These are phyloP conservation scores for Oceanodroma tethys DNA, from an alignment of 2,113 vertebrate genomes.

Conservation along the genomic window DNA sequence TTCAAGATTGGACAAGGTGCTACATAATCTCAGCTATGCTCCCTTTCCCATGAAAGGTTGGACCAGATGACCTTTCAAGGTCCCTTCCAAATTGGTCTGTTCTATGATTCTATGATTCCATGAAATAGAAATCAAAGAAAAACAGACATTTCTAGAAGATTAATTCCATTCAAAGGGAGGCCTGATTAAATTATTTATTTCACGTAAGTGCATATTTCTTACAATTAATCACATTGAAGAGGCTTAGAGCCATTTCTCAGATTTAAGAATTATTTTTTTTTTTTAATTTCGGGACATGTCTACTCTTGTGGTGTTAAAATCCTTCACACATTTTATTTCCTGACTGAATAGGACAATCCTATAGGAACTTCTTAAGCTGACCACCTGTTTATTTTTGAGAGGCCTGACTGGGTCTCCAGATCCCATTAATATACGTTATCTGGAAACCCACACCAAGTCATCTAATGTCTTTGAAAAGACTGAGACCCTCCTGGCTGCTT, in stretches of 20 bases:
- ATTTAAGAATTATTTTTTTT: neutral
- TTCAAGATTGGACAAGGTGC: neutral
- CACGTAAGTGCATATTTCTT: neutral
- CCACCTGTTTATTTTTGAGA: neutral
- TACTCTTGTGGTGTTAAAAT: neutral
- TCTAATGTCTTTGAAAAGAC: neutral
- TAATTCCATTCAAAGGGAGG: neutral
- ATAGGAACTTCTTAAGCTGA: neutral
- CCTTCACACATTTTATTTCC: neutral
- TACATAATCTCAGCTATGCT: neutral
- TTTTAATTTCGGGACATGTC: neutral
- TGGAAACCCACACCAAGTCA: neutral
- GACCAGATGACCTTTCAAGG: neutral
- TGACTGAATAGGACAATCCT: neutral
- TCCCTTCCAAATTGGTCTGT: neutral
- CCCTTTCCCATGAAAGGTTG: neutral
- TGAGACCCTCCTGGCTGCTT: neutral
- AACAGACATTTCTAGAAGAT: neutral
- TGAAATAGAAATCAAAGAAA: neutral
- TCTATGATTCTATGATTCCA: neutral
- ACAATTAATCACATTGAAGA: neutral
- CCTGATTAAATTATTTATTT: neutral
- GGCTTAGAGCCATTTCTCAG: neutral
- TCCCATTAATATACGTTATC: neutral
- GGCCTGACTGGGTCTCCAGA: neutral